These are phyloP conservation scores for Brachynemurus nebulosus DNA, from an alignment of 2,888 invertebrate species.

Conservation along the genomic window DNA sequence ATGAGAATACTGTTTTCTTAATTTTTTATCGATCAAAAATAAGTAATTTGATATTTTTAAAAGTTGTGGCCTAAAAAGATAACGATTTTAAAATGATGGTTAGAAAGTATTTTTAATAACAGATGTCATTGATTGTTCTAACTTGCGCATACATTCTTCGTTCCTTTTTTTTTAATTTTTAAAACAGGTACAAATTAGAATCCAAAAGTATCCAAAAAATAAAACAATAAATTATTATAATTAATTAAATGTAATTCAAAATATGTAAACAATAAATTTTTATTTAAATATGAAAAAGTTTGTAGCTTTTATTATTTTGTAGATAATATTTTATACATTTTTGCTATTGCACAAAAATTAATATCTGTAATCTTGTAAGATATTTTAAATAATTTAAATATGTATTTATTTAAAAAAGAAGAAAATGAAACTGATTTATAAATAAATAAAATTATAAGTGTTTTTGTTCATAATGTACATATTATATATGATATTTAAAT, in stretches of 20 bases:
- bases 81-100: too few relatives aligned
- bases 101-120: too few relatives aligned
- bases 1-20: too few relatives aligned
- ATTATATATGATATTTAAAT: background rate
- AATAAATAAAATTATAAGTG: background rate
- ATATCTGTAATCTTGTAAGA: background rate
- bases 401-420: background rate
- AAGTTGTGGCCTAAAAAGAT: too few relatives aligned
- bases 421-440: background rate
- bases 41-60: too few relatives aligned
- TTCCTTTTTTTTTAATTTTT: background rate
- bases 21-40: too few relatives aligned
- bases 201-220: slow-evolving; percentile 2
- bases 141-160: too few relatives aligned
- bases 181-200: slow-evolving; percentile 1
- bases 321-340: slow-evolving; percentile 1
- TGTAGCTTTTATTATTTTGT: background rate
- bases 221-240: slow-evolving; percentile 1
- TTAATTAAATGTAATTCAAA: slow-evolving; percentile 1
- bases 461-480: background rate
- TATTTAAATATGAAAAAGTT: background rate
- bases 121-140: too few relatives aligned
- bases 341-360: background rate
- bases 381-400: slow-evolving; percentile 1
- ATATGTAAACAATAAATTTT: background rate